phyloP scores from a whole-genome alignment of 2,113 vertebrate species.

The Pelecanoides urinatrix region DNA sequence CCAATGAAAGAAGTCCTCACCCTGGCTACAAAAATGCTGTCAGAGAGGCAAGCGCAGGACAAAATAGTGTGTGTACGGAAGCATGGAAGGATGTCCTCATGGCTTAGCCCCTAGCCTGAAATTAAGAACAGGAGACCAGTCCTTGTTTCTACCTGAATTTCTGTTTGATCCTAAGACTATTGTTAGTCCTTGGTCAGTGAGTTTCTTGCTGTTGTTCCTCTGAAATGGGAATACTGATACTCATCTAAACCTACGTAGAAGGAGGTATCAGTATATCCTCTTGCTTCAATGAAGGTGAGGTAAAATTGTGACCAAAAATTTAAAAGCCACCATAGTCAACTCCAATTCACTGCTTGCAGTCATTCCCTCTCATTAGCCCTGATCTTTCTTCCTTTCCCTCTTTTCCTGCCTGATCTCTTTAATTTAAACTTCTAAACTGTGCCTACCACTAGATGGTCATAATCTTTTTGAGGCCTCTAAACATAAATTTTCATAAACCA shows the following conservation, averaged over 20 bases:
- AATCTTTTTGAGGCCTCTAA: conserved; percentile 1
- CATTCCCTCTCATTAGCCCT: background rate
- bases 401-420: background rate
- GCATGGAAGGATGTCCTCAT: background rate
- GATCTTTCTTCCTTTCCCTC: background rate
- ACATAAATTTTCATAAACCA: background rate
- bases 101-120: background rate
- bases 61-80: background rate
- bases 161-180: background rate
- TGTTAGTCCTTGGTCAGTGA: background rate
- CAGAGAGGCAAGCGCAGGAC: background rate
- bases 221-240: background rate
- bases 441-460: background rate
- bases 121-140: background rate
- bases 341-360: background rate
- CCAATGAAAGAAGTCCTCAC: background rate
- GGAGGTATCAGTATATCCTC: too few species aligned
- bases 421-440: background rate
- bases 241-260: background rate
- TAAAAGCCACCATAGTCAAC: background rate
- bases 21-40: background rate
- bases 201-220: background rate
- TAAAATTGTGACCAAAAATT: background rate
- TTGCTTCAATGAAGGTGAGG: background rate
- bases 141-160: background rate